Percentiles rank a stretch among this genome's conserved stretches.
Evolutionary conservation across 2,888 invertebrate species (phyloP).

Genomic region (Apoda limacodes): DNA sequence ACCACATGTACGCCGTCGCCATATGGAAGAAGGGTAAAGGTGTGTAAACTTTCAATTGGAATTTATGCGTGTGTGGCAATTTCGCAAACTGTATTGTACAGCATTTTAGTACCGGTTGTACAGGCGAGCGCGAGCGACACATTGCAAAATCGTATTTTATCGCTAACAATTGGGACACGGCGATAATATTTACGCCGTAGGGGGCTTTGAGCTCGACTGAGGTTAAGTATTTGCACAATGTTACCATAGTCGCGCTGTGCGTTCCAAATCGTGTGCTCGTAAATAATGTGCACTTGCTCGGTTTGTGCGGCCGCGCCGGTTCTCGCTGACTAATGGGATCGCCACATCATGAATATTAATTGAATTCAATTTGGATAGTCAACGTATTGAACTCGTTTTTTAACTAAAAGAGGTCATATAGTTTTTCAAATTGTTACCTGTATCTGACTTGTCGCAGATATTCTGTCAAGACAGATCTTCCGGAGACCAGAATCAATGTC

Average conservation of each 20-base stretch:
- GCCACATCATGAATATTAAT: no score
- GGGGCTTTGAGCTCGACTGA: conserved; percentile 35
- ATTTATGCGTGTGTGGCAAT: conserved; percentile 4
- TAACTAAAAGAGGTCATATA: no score
- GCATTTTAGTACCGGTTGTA: no score
- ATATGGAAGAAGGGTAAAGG: conserved; percentile 80
- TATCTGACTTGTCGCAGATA: no score
- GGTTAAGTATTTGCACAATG: conserved; percentile 27
- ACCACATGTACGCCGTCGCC: conserved; percentile 75
- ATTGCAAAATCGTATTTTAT: conserved; percentile 23
- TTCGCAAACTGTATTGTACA: no score
- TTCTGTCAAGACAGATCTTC: no score
- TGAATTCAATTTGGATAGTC: no score
- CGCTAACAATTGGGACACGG: conserved; percentile 25
- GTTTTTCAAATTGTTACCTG: no score
- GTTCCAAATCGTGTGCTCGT: conserved; percentile 46
- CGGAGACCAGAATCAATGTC: no score
- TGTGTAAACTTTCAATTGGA: conserved; percentile 45
- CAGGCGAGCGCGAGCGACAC: no score
- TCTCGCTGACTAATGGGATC: no score
- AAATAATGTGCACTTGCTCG: conserved; percentile 35
- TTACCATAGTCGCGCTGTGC: conserved; percentile 31
- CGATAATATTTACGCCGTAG: conserved; percentile 31
- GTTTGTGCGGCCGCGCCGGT: conserved; percentile 19
- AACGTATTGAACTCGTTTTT: no score